These are phyloP conservation scores for Thereva nobilitata DNA, from an alignment of 2,888 invertebrate genomes.

Conservation along the genomic window DNA sequence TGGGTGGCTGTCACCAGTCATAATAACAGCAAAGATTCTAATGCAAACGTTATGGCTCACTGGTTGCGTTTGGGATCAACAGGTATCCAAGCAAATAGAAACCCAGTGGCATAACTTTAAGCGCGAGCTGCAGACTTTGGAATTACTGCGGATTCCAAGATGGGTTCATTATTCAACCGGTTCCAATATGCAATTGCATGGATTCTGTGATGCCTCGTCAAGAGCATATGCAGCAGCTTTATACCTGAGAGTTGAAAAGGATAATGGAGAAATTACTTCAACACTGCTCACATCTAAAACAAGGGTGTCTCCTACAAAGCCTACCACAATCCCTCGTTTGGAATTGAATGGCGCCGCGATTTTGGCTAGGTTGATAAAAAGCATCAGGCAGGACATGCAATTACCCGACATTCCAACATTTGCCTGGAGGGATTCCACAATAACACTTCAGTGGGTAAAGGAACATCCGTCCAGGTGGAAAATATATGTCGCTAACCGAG, in stretches of 20 bases:
- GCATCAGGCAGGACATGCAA: neutral
- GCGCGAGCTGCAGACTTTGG: neutral
- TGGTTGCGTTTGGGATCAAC: neutral
- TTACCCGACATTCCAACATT: neutral
- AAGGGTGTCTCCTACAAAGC: conserved; percentile 37
- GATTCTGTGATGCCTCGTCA: conserved; percentile 13
- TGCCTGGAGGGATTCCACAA: conserved; percentile 10
- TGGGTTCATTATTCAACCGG: neutral
- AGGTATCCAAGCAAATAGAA: neutral
- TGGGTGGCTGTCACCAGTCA: neutral
- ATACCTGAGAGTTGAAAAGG: neutral
- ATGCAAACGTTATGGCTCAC: neutral
- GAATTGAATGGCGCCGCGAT: conserved; percentile 40
- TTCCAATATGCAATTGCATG: conserved; percentile 2
- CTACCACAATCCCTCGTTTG: conserved; percentile 43
- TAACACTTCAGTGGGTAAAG: conserved; percentile 9
- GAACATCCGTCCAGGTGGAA: conserved; percentile 4
- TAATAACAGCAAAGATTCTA: neutral
- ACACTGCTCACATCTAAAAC: neutral
- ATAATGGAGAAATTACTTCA: neutral
- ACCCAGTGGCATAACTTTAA: neutral
- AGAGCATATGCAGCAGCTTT: conserved; percentile 16
- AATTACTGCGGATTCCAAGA: neutral
- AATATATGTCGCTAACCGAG: conserved; percentile 11
- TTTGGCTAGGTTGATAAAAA: neutral